Conservation (phyloP, 1,140 invertebrate species). For the Pseudomyrmex dendroicus region DNA sequence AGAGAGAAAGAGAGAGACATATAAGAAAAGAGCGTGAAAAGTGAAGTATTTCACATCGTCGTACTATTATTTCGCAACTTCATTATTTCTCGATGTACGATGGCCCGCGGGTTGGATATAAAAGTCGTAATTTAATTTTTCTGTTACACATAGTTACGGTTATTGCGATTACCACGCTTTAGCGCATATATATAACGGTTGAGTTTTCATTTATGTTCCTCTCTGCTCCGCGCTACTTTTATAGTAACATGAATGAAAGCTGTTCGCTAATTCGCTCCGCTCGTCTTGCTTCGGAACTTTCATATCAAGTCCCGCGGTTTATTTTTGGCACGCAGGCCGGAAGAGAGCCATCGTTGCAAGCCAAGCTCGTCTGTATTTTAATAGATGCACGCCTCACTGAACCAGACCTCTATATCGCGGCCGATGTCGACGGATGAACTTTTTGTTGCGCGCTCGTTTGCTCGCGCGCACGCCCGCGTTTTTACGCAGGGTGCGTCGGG, state of each 20-base stretch:
- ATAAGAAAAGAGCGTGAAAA: not conserved
- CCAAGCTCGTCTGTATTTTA: slow-evolving; percentile 56
- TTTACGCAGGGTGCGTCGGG: slow-evolving; percentile 47
- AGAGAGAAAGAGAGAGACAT: not conserved
- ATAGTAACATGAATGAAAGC: slow-evolving; percentile 31
- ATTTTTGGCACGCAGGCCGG: slow-evolving; percentile 59
- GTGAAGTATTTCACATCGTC: too few species aligned
- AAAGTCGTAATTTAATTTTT: not conserved
- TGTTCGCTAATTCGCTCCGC: slow-evolving; percentile 38
- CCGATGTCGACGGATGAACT: slow-evolving; percentile 58
- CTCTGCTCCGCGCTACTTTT: slow-evolving; percentile 1
- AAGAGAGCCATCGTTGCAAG: slow-evolving; percentile 50
- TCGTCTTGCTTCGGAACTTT: slow-evolving; percentile 15
- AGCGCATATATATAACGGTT: not conserved
- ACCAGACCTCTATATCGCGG: slow-evolving; percentile 50
- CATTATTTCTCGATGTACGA: too few species aligned
- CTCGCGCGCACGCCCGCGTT: slow-evolving; percentile 32
- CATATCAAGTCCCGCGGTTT: slow-evolving; percentile 46
- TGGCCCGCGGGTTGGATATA: too few species aligned
- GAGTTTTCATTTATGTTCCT: not conserved
- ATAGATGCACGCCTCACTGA: slow-evolving; percentile 58
- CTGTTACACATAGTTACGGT: not conserved
- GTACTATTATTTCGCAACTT: too few species aligned
- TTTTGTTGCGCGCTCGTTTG: slow-evolving; percentile 53
- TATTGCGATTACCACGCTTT: not conserved